Evolutionary conservation across 1,140 invertebrate genomes (phyloP).

Genomic region (Sitodiplosis mosellana): DNA sequence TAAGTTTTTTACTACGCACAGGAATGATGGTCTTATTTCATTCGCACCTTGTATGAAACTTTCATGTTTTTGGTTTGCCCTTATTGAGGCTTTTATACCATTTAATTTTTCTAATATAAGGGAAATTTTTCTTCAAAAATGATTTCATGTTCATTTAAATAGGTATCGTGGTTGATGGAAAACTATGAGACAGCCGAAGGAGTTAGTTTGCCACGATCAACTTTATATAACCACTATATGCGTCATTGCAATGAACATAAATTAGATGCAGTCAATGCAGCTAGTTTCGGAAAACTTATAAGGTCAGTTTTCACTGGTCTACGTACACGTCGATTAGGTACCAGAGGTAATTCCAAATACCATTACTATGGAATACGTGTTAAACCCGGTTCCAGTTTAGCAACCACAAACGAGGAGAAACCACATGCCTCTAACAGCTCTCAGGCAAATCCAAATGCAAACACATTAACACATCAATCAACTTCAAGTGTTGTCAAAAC

Average conservation of each 20-base stretch:
- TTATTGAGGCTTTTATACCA: constrained; percentile 21
- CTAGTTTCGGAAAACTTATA: constrained; percentile 97
- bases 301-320: constrained; percentile 93
- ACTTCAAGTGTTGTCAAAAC: too few species aligned
- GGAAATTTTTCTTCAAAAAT: too few species aligned
- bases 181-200: constrained; percentile 98
- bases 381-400: constrained; percentile 69
- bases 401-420: constrained; percentile 29
- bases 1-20: too few species aligned
- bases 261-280: constrained; percentile 94
- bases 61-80: too few species aligned
- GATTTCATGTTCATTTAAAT: constrained; percentile 13
- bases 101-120: constrained; percentile 12
- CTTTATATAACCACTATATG: constrained; percentile 92
- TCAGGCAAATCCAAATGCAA: not conserved
- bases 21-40: too few species aligned
- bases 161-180: constrained; percentile 94
- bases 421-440: constrained; percentile 10
- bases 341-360: constrained; percentile 98
- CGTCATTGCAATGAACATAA: constrained; percentile 87
- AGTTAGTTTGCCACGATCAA: constrained; percentile 87
- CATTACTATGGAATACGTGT: constrained; percentile 99
- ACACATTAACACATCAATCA: not conserved
- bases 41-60: too few species aligned
- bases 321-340: constrained; percentile 82